Evolutionary conservation across 35 echinoderm and acorn worm species (phyloP), one percentile per base, ranked within the genome.

Genomic region (Ophiothrix spiculata): DNA sequence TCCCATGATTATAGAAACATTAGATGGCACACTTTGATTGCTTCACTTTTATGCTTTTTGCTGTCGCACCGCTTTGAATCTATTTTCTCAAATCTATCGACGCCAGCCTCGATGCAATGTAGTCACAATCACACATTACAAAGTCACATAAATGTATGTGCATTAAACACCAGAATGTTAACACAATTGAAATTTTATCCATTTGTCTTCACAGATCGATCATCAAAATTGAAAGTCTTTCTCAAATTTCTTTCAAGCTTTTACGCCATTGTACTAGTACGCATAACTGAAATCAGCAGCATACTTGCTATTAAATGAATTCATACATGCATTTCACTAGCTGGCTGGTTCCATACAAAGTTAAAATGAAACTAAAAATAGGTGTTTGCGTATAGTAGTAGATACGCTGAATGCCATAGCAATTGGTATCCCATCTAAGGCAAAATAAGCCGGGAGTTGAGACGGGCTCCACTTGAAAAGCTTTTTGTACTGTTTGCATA

Each of bases 121-220:
- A n/a, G n/a, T n/a, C n/a, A n/a, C n/a, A n/a, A n/a, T 10, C 4
- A n/a, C 60, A 69, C 60, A 69, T 69, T 28, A n/a, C 25, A 69
- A 69, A 69, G 60, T 69, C 60, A 69, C 60, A 69, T 28, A 69
- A 69, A n/a, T n/a, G 17, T 69, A 28, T 69, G 23, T 69, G 60
- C 60, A 69, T 69, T 69, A 69, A 69, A 69, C 60, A 69, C 60
- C 60, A 69, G 16, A 25, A 69, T 69, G 60, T 69, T 69, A 69
- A 6, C 60, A 25, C 16, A 69, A 69, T 69, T 69, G 60, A 69
- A 69, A 69, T 69, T 69, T 69, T 69, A 69, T 69, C 60, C 60
- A 69, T 12, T 69, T 69, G 17, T 28, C 3, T 6, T 4, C 17
- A 28, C 17, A 28, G 29, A 69, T 69, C 29, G 60, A 69, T 69